phyloP scores from a whole-genome alignment of 35 echinoderm and acorn worm genomes.

The Chiridota heheva region DNA sequence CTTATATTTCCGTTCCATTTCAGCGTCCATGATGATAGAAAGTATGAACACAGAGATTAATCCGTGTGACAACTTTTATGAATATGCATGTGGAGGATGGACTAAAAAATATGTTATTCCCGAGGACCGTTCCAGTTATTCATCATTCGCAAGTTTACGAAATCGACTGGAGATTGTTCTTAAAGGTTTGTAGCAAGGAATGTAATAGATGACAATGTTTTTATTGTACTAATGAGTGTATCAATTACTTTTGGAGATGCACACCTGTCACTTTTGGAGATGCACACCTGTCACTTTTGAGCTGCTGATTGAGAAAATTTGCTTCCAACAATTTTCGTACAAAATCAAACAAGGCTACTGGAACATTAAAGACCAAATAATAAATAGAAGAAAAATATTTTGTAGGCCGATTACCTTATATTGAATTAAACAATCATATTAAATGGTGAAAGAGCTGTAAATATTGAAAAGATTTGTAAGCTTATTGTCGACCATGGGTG shows the following conservation, averaged over 20 bases:
- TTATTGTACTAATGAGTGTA: background rate
- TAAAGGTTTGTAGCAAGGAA: slow-evolving; percentile 55
- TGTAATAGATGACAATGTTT: background rate
- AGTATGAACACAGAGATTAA: slow-evolving; percentile 70
- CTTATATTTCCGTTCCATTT: background rate
- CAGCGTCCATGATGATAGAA: slow-evolving; percentile 62
- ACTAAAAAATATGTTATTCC: slow-evolving; percentile 79
- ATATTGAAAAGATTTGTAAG: too few relatives aligned
- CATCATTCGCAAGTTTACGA: slow-evolving; percentile 57
- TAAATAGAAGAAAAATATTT: too few relatives aligned
- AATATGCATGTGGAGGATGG: slow-evolving; percentile 91
- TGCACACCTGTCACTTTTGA: background rate
- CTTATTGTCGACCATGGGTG: too few relatives aligned
- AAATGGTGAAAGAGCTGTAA: too few relatives aligned
- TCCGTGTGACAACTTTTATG: slow-evolving; percentile 93
- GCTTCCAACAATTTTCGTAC: background rate
- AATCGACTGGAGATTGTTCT: slow-evolving; percentile 62
- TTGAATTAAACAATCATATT: too few relatives aligned
- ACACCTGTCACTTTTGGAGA: background rate
- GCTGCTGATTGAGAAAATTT: background rate
- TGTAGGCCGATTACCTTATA: too few relatives aligned
- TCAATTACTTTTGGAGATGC: background rate
- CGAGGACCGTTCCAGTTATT: slow-evolving; percentile 73
- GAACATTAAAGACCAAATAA: background rate
- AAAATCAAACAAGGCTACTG: background rate